Evolutionary conservation across 1,140 invertebrate genomes (phyloP).

Genomic region (Chlorops oryzae): DNA sequence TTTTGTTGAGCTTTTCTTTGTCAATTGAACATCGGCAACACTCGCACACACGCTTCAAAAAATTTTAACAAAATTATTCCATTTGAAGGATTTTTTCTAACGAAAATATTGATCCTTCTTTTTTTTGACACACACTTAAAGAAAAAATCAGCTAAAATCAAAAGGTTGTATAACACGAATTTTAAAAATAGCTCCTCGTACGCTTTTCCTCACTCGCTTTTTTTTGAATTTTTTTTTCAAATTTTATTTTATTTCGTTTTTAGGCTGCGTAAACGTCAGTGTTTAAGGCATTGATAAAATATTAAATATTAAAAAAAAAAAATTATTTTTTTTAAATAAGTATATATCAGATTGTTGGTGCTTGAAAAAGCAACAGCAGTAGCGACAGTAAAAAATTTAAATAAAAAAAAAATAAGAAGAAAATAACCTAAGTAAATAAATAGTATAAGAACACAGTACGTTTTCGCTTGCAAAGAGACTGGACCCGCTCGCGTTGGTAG

Average conservation of each 20-base stretch:
- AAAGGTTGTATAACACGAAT: constrained; percentile 7
- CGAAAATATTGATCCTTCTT: no score
- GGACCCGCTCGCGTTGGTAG: constrained; percentile 50
- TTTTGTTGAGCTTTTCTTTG: no score
- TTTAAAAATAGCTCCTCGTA: constrained; percentile 1
- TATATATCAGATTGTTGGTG: no score
- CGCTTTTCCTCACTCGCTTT: no score
- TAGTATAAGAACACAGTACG: constrained; percentile 40
- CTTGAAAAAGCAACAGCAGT: constrained; percentile 27
- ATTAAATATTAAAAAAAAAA: constrained; percentile 18
- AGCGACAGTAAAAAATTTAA: constrained; percentile 30
- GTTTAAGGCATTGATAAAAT: constrained; percentile 4
- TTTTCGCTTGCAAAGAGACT: constrained; percentile 46
- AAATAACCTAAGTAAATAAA: background rate
- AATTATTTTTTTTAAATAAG: constrained; percentile 30
- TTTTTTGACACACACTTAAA: no score
- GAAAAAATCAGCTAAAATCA: background rate
- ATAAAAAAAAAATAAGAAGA: constrained; percentile 7
- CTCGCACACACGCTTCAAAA: no score
- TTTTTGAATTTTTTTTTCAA: constrained; percentile 3
- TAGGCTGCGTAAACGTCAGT: background rate
- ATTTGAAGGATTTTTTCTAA: no score
- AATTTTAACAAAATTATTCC: no score
- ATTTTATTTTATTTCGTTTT: constrained; percentile 1
- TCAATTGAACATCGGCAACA: no score